Base-by-base conservation (phyloP, 2,113 vertebrate species). In the Erinaceus europaeus region DNA sequence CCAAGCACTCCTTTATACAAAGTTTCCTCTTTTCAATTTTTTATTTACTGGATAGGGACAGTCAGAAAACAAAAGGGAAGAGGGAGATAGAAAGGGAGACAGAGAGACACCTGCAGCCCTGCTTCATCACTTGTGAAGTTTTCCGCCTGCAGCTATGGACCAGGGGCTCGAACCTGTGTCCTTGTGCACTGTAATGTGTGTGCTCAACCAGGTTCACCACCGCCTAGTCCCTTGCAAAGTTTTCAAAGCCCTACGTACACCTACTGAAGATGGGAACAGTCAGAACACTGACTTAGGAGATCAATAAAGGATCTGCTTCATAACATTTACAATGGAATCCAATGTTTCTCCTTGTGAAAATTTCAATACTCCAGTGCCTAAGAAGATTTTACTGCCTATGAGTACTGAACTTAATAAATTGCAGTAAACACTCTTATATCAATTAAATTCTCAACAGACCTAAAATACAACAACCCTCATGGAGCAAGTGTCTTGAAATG, bases 231-330 rank as follows among this genome's bases (percentile, higher is more conserved):
- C 32, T n/a, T 82, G 72, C 13, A 42, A 69, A 88, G 29, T 55
- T 50, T 80, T 36, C 80, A 64, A 59, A 84, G 50, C 64, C 34
- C 1, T 72, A 52, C 38, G 79, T 42, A 21, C 25, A 57, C 55
- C 80, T 64, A 48, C 23, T 23, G 11, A 91, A 92, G 90, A 86
- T 77, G 48, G n/a, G 34, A 93, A 75, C 73, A 78, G 42, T 69
- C 27, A 71, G 15, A 25, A 61, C 53, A 53, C 8, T 44, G 76
- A 42, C 27, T 57, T 80, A 46, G 11, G 36, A 82, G 18, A 64
- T 34, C 53, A 62, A 55, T 44, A 76, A 91, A 61, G 17, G 25
- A 57, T 81, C 29, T 68, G 8, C 38, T 76, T 84, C 62, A 34
- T 27, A 64, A 68, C 7, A 71, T 91, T 79, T 21, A 65, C 13